Evolutionary conservation across 2,797 vertebrate species (phyloP).

Genomic region (Gobionotothen gibberifrons): DNA sequence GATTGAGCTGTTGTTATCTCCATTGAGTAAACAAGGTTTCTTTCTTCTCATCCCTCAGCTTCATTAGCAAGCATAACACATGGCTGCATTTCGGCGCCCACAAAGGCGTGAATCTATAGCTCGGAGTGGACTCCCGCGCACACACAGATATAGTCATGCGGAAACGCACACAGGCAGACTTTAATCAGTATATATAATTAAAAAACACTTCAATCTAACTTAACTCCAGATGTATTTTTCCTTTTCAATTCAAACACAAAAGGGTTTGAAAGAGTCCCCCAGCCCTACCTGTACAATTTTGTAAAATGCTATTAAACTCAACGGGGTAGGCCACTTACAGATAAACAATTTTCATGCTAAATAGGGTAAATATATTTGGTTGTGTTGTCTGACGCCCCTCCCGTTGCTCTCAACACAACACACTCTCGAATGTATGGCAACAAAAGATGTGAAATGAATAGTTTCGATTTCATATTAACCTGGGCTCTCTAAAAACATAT

Average conservation of each 20-base stretch:
- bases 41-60: conserved; percentile 69
- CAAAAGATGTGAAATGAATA: background rate
- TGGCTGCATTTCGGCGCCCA: conserved; percentile 46
- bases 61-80: conserved; percentile 78
- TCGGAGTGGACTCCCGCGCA: conserved; percentile 45
- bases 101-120: conserved; percentile 66
- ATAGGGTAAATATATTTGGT: conserved; percentile 5
- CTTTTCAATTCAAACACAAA: conserved; percentile 31
- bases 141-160: conserved; percentile 24
- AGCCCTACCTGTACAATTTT: background rate
- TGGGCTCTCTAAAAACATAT: background rate
- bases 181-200: conserved; percentile 14
- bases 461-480: background rate
- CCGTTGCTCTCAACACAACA: background rate
- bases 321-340: background rate
- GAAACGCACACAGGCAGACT: conserved; percentile 14
- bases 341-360: background rate
- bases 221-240: conserved; percentile 20
- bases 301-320: conserved; percentile 1
- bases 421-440: background rate
- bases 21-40: conserved; percentile 78
- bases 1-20: conserved; percentile 83
- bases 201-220: conserved; percentile 24
- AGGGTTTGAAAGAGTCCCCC: conserved; percentile 9
- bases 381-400: conserved; percentile 2